These are phyloP conservation scores for Macropus fuliginosus DNA, from an alignment of 2,797 vertebrate genomes.

Conservation along the genomic window DNA sequence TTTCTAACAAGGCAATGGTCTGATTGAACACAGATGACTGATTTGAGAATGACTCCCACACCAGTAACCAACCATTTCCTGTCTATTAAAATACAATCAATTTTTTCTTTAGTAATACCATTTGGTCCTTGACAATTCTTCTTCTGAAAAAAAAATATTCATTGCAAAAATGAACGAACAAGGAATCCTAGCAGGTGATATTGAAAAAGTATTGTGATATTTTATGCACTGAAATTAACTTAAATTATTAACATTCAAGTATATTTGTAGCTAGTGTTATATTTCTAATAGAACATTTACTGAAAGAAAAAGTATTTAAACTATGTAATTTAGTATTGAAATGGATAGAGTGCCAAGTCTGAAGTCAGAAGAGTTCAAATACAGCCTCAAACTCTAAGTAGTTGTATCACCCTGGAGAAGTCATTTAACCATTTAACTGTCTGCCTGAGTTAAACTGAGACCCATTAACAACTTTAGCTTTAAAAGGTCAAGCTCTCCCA, in stretches of 20 bases:
- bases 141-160: not conserved
- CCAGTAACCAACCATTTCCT: not conserved
- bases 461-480: too few relatives aligned
- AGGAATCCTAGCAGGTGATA: not conserved
- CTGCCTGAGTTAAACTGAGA: not conserved
- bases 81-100: not conserved
- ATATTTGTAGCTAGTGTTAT: not conserved
- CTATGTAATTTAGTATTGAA: not conserved
- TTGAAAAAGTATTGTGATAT: not conserved
- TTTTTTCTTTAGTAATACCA: conserved; percentile 2
- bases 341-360: not conserved
- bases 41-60: not conserved
- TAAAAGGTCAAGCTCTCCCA: too few relatives aligned
- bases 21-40: conserved; percentile 1
- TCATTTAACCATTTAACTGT: not conserved
- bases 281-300: not conserved
- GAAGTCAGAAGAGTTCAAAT: not conserved
- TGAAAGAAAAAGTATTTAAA: not conserved
- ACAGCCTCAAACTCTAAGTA: not conserved
- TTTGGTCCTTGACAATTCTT: not conserved
- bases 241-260: not conserved
- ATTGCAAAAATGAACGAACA: not conserved
- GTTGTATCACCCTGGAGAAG: not conserved
- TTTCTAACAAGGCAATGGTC: not conserved
- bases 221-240: not conserved